A percentile compares a stretch with the other conserved stretches of the same genome.
phyloP scores from a whole-genome alignment of 2,888 invertebrate species.

The Odontocerum albicorne region DNA sequence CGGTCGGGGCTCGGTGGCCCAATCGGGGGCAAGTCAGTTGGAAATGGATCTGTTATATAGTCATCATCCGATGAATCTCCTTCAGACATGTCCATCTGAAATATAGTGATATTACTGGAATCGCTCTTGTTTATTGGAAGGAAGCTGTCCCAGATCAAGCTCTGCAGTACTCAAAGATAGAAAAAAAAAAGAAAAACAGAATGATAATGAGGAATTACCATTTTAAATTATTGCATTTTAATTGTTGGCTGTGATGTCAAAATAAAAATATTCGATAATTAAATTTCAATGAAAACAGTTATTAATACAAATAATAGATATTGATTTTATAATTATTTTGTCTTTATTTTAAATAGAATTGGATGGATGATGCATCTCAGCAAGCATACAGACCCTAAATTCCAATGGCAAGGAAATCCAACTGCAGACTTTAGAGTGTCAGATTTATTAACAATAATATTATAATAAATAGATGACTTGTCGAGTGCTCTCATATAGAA shows the following conservation, averaged over 20 bases:
- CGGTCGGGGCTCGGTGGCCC: constrained; percentile 65
- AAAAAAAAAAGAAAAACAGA: background rate
- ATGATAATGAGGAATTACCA: background rate
- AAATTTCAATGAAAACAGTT: too few relatives aligned
- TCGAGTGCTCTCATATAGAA: background rate
- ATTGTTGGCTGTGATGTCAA: too few relatives aligned
- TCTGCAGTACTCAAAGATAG: background rate
- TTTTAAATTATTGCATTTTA: too few relatives aligned
- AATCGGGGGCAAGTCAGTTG: constrained; percentile 50
- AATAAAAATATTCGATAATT: too few relatives aligned
- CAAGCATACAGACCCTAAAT: too few relatives aligned
- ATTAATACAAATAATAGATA: too few relatives aligned
- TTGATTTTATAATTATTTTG: too few relatives aligned
- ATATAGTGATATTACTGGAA: background rate
- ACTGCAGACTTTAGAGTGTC: too few relatives aligned
- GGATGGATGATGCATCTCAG: too few relatives aligned
- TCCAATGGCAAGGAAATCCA: too few relatives aligned
- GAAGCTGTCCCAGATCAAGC: background rate
- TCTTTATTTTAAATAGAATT: too few relatives aligned
- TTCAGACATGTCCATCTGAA: constrained; percentile 39
- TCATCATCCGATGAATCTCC: constrained; percentile 56
- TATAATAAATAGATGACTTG: background rate
- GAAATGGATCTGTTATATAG: constrained; percentile 66
- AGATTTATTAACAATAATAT: too few relatives aligned
- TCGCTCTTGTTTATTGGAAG: background rate